Conservation (phyloP, 37 sponge, comb jelly and placozoan genomes). For the Eunapius fragilis region DNA sequence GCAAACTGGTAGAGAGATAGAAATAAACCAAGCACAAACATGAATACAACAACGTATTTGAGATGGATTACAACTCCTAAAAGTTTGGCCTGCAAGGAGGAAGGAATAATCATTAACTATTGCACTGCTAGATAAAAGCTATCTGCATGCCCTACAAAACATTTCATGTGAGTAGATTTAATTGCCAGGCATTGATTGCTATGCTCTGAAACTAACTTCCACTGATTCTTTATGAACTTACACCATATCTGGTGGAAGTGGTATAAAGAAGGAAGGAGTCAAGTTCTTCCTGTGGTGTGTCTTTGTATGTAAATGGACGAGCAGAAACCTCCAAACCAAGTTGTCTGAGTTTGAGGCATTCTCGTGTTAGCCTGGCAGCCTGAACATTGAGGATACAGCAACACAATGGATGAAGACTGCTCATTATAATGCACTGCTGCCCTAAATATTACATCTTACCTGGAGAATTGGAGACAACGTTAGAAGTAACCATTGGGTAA, state of each 20-base stretch:
- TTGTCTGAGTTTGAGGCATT: conserved; percentile 39
- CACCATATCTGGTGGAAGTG: conserved; percentile 53
- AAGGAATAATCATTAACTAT: neutral
- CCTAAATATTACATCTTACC: conserved; percentile 10
- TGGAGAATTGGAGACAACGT: conserved; percentile 46
- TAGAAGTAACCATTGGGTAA: conserved; percentile 54
- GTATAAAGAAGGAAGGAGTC: conserved; percentile 73
- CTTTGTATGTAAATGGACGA: conserved; percentile 70
- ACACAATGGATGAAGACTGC: neutral
- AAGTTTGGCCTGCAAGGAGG: conserved; percentile 53
- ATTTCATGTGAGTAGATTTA: neutral
- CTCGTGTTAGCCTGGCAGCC: conserved; percentile 65
- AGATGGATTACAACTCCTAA: conserved; percentile 65
- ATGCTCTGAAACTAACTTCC: neutral
- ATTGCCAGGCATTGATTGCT: neutral
- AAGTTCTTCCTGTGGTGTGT: conserved; percentile 61
- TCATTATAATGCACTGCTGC: neutral
- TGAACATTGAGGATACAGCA: neutral
- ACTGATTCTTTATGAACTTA: neutral
- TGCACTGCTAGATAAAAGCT: neutral
- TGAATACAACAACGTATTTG: conserved; percentile 28
- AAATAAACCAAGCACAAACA: conserved; percentile 31
- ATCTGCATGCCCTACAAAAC: neutral
- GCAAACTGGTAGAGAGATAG: neutral
- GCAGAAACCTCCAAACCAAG: conserved; percentile 63